Conservation (phyloP, 1,140 invertebrate species). For the Drosophila azteca region DNA sequence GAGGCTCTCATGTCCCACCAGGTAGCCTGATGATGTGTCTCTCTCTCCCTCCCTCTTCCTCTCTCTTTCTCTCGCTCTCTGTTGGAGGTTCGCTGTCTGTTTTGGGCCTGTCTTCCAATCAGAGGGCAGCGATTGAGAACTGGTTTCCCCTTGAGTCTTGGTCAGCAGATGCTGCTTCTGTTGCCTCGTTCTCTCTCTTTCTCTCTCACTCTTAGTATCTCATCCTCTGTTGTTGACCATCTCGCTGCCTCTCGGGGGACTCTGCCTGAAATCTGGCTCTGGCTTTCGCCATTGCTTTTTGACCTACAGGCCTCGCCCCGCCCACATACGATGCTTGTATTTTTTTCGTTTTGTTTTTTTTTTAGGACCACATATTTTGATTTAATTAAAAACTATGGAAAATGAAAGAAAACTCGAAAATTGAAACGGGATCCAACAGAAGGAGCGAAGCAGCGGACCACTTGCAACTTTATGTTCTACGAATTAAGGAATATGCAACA, state of each 20-base stretch:
- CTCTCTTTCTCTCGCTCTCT: background rate
- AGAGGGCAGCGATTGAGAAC: conserved; percentile 50
- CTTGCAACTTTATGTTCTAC: conserved; percentile 31
- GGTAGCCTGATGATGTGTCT: conserved; percentile 44
- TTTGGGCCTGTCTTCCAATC: conserved; percentile 58
- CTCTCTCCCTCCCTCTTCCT: background rate
- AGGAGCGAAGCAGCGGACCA: background rate
- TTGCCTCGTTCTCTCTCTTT: conserved; percentile 51
- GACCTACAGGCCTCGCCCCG: conserved; percentile 49
- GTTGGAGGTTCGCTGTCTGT: background rate
- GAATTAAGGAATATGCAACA: conserved; percentile 8
- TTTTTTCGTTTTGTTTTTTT: background rate
- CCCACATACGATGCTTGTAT: conserved; percentile 22
- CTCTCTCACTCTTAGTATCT: conserved; percentile 34
- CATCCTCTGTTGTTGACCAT: background rate
- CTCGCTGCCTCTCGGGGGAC: conserved; percentile 6
- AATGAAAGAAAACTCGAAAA: conserved; percentile 17
- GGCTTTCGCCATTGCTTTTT: conserved; percentile 58
- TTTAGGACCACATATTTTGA: conserved; percentile 43
- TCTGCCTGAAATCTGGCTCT: conserved; percentile 11
- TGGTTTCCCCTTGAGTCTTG: conserved; percentile 60
- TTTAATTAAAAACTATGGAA: conserved; percentile 60
- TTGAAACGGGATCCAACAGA: background rate
- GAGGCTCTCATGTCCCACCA: conserved; percentile 20
- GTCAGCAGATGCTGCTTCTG: conserved; percentile 45